Conservation (phyloP, 1,140 invertebrate species). For the Delia radicum region DNA sequence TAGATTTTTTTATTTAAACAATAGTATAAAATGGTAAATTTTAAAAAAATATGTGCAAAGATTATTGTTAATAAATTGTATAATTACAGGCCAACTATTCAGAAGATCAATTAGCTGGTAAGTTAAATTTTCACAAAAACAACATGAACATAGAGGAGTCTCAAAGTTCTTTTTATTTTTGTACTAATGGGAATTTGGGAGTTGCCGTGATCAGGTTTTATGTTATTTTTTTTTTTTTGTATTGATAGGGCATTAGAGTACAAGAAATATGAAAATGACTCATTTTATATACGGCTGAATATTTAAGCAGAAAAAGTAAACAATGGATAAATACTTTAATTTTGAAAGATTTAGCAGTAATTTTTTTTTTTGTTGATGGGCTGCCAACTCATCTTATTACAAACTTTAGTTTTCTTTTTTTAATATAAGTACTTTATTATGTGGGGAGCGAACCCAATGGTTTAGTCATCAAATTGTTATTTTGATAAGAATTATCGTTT, state of each 20-base stretch:
- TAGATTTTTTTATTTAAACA: not conserved
- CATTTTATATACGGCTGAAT: not conserved
- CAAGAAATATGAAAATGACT: not conserved
- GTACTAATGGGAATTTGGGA: not conserved
- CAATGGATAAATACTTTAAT: not conserved
- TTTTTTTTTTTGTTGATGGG: not conserved
- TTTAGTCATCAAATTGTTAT: not conserved
- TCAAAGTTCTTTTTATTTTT: not conserved
- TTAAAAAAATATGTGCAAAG: not conserved
- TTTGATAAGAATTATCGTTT: not conserved
- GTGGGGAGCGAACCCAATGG: not conserved
- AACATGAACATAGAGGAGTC: not conserved
- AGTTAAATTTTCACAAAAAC: constrained; percentile 5
- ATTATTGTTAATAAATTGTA: not conserved
- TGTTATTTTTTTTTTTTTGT: not conserved
- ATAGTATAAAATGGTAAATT: constrained; percentile 28
- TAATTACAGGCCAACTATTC: constrained; percentile 30
- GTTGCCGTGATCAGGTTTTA: constrained; percentile 3
- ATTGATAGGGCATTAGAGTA: not conserved
- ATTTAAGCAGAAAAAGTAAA: not conserved
- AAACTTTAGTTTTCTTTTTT: not conserved
- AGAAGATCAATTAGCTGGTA: constrained; percentile 33
- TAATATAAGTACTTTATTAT: not conserved
- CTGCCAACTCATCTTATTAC: not conserved
- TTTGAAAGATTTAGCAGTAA: not conserved